A percentile compares a stretch with the other conserved stretches of the same genome.
Evolutionary conservation across 2,797 vertebrate species (phyloP).

Genomic region (Falco columbarius): DNA sequence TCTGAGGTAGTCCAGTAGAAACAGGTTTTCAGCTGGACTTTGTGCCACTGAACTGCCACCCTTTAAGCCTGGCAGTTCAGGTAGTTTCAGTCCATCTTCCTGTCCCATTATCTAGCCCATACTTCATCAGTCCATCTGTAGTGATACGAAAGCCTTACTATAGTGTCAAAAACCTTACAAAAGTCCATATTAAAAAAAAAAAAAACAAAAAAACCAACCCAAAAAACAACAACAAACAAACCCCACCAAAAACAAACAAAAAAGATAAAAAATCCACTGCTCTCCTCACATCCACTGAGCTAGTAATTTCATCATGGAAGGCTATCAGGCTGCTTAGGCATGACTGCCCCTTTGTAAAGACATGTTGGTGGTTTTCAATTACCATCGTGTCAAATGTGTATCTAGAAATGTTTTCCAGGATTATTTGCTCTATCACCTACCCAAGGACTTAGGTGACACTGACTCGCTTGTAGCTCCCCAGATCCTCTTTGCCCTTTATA

Average conservation of each 20-base stretch:
- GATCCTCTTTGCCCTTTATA: neutral
- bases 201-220: neutral
- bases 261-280: neutral
- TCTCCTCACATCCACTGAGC: neutral
- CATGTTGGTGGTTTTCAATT: neutral
- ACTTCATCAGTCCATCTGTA: too few relatives aligned
- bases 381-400: neutral
- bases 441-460: neutral
- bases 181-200: neutral
- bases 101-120: too few relatives aligned
- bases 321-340: neutral
- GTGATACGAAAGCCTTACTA: too few relatives aligned
- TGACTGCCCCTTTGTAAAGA: neutral
- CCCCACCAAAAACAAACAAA: too few relatives aligned
- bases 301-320: neutral
- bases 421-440: neutral
- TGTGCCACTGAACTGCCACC: too few relatives aligned
- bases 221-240: neutral
- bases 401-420: neutral
- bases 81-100: too few relatives aligned
- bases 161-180: neutral
- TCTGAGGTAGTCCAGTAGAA: too few relatives aligned
- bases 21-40: too few relatives aligned
- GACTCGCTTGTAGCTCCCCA: neutral
- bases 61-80: too few relatives aligned